Conservation (phyloP, 2,113 vertebrate genomes). For the Cyphomyrus discorhynchus region DNA sequence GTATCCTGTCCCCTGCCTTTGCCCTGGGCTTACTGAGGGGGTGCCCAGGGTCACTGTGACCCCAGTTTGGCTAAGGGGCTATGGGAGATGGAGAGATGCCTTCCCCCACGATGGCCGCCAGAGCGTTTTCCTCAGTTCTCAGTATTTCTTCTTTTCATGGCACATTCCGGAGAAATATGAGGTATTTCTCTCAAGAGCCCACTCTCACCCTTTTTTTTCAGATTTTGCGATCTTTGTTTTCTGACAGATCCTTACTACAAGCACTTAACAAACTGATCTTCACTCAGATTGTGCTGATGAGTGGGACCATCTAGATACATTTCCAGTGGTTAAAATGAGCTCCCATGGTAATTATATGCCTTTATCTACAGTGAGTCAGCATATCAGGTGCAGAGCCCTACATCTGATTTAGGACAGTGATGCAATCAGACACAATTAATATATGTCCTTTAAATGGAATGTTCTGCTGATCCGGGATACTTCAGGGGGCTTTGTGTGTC, state of each 20-base stretch:
- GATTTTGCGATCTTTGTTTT: neutral
- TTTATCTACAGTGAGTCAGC: neutral
- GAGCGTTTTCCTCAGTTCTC: neutral
- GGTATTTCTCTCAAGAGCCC: neutral
- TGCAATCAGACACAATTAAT: constrained; percentile 21
- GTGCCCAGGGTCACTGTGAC: neutral
- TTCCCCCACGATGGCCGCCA: neutral
- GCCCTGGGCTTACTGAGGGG: neutral
- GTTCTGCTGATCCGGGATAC: neutral
- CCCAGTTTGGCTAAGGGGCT: neutral
- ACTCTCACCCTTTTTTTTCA: neutral
- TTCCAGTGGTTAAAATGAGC: neutral
- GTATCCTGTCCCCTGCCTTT: neutral
- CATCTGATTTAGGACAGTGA: neutral
- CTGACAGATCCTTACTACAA: neutral
- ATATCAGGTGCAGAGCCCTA: neutral
- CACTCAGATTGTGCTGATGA: neutral
- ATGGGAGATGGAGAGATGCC: neutral
- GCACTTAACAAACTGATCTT: neutral
- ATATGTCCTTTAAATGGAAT: constrained; percentile 2
- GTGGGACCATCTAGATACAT: neutral
- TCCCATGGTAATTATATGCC: neutral
- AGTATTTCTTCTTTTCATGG: neutral
- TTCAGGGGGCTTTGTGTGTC: constrained; percentile 15
- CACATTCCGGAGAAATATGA: neutral